Base-by-base conservation (phyloP, 2,113 vertebrate species). In the Entelurus aequoreus region DNA sequence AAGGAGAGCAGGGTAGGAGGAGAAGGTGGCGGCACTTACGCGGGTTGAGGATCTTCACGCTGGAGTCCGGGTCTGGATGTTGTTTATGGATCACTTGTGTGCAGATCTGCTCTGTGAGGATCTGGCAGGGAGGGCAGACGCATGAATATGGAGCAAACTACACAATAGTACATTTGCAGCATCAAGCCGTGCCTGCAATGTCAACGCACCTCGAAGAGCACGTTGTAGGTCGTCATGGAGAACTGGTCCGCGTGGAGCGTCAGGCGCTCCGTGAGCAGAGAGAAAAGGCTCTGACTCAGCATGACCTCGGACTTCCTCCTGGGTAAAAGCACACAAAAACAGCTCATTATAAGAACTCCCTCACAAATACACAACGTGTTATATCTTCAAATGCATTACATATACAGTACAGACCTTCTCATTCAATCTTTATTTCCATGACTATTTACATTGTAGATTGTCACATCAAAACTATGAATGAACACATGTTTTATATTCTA, bases 21-120 rank as follows among this genome's bases (percentile, higher is more conserved):
- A 51, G 63, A 68, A 28, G 28, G 28, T 2, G 72, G 75, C 81
- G 68, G 69, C 66, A 90, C 97, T 94, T 93, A 99, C 97, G 94
- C 84, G 97, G 95, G 86, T 96, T 99, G 87, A 97, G 93, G 79
- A 99, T 95, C 91, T 97, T 98, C 80, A 98, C 92, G 8, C 92
- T 86, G 77, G 97, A 99, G 90, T 98, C 96, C 21, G 95, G 93
- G 82, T 99, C 97, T 78, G 95, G 95, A 84, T 98, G 97, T 58
- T 97, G 96, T 82, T 98, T 99, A 90, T 97, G 96, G 77, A 97
- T 91, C 76, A 99, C 97, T 83, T 98, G 95, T 77, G 97, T 99
- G 82, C 93, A 94, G 88, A 98, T 95, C 82, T 96, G 94, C 80
- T 99, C 96, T 55, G 95, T 97, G 65, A 99, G 92, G 83, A 98